A percentile compares a stretch with the other conserved stretches of the same genome.
phyloP scores from a whole-genome alignment of 2,888 invertebrate species.

The Pyrochroa serraticornis region DNA sequence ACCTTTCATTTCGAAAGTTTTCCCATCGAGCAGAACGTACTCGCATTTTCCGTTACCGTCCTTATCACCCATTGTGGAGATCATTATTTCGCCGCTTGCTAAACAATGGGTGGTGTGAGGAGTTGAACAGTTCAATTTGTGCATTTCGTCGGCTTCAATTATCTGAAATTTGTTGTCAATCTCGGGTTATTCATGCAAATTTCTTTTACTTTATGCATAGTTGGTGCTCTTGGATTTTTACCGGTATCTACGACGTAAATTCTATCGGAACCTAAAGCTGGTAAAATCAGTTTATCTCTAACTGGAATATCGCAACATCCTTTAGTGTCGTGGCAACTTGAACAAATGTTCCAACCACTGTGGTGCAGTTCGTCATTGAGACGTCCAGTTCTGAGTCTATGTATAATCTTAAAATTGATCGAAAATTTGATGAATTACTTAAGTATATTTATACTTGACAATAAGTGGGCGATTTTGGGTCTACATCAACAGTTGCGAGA shows the following conservation, averaged over 20 bases:
- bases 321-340: constrained; percentile 75
- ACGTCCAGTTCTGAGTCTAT: constrained; percentile 79
- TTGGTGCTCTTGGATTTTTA: constrained; percentile 73
- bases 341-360: constrained; percentile 96
- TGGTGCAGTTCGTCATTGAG: constrained; percentile 92
- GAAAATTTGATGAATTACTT: constrained; percentile 1
- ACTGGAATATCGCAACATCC: constrained; percentile 58
- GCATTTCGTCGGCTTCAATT: constrained; percentile 81
- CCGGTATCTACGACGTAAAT: constrained; percentile 85
- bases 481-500: constrained; percentile 88
- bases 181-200: too few relatives aligned
- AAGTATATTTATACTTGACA: constrained; percentile 67
- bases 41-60: constrained; percentile 86
- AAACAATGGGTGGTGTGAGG: constrained; percentile 96
- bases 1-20: constrained; percentile 78
- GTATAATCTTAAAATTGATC: constrained; percentile 72
- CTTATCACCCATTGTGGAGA: constrained; percentile 90
- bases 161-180: constrained; percentile 60
- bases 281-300: constrained; percentile 82
- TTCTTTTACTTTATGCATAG: constrained; percentile 69
- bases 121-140: constrained; percentile 76
- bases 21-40: constrained; percentile 85
- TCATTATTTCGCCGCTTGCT: constrained; percentile 91
- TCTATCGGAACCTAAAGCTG: constrained; percentile 79
- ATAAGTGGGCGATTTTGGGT: constrained; percentile 84